A percentile compares a stretch with the other conserved stretches of the same genome.
These are phyloP conservation scores for Dipus sagitta DNA, from an alignment of 2,797 vertebrate genomes.

Conservation along the genomic window DNA sequence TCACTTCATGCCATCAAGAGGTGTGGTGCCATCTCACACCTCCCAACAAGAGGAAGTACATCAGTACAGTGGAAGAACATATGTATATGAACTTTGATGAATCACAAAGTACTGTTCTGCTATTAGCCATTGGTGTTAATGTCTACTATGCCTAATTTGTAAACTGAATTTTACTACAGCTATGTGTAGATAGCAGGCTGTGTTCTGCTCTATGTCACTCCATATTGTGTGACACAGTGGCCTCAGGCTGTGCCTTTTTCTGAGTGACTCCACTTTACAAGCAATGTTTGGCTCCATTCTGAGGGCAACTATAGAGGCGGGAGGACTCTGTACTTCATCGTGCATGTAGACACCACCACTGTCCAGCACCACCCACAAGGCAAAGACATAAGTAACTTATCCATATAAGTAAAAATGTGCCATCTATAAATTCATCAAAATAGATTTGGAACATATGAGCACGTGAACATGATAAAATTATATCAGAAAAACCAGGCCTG, in stretches of 20 bases:
- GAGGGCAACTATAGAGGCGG: not conserved
- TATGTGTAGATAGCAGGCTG: not conserved
- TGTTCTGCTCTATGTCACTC: not conserved
- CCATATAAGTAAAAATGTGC: not conserved
- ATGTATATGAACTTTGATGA: not conserved
- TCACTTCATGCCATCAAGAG: too few species aligned
- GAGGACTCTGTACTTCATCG: not conserved
- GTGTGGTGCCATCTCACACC: not conserved
- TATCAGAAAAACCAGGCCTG: not conserved
- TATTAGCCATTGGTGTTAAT: not conserved
- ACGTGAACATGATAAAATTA: not conserved
- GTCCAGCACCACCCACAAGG: not conserved
- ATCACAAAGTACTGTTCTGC: too few species aligned
- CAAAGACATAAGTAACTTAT: not conserved
- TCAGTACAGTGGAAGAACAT: too few species aligned
- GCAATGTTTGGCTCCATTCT: not conserved
- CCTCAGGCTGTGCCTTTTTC: not conserved
- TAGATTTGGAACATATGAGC: not conserved
- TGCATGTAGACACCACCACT: not conserved
- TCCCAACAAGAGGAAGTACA: not conserved
- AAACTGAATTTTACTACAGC: not conserved
- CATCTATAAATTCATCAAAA: too few species aligned
- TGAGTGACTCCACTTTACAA: not conserved
- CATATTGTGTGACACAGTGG: not conserved
- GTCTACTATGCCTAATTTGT: not conserved